Base-by-base conservation (phyloP, 2,888 invertebrate species). In the Drepanosiphum platanoidis region DNA sequence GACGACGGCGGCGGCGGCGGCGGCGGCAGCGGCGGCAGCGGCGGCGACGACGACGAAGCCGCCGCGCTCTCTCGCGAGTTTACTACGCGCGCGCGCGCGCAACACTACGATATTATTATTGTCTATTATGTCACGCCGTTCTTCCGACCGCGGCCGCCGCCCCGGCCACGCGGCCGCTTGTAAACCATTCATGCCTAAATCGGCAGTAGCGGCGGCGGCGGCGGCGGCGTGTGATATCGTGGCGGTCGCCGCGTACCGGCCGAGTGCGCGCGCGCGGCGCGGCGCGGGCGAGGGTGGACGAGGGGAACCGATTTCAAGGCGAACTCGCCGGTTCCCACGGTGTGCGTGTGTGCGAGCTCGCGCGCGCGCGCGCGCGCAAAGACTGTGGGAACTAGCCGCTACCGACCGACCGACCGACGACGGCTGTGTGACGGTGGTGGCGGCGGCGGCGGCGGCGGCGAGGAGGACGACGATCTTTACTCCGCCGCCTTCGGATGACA, bases 261-360 rank as follows among this genome's bases (percentile, higher is more conserved):
- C 22, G 64, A 34, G 11, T 42, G 13, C 71, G n/a, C 3, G 52
- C 22, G 34, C 34, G 74, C 46, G 74, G 52, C n/a, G 13, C 34
- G 66, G 66, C n/a, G 15, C 66, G 66, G 71, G 3, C 42, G 71
- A n/a, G n/a, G 22, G 0, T 39, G 71, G 71, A 8, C 70, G 18
- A 30, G 58, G n/a, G 52, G 66, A 75, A 81, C 71, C 66, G 84
- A 84, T 84, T 84, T 84, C 84, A 84, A 84, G 84, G 84, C 75
- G 75, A 84, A 84, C 84, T 84, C 84, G 84, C 84, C 84, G 84
- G 84, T 84, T 84, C 84, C 84, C 84, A 84, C 84, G 84, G 84
- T 84, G 58, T 22, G 58, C 32, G 11, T 22, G 64, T 30, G 61
- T 77, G 66, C 22, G 64, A 18, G 79, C 8, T 68, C 13, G 52